Evolutionary conservation across 2,888 invertebrate genomes (phyloP), one percentile per base, ranked within the genome.

Genomic region (Leptinotarsa juncta): DNA sequence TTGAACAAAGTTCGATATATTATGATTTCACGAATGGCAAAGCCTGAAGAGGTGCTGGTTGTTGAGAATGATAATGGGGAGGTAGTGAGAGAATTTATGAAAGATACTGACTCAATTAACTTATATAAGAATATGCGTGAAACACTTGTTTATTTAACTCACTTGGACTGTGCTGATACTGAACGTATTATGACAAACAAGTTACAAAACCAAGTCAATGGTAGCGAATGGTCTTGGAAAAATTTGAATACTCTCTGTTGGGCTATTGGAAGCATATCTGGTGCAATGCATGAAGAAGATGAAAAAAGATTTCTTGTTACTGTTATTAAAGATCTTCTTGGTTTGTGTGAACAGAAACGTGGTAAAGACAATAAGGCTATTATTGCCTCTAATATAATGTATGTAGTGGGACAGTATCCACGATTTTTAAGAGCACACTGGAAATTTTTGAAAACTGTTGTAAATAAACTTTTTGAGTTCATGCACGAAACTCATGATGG

Each of bases 401-500:
- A 99, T 89, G 99, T 99, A 75, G 99, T 99, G 71, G 99, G 99
- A 3, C 99, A 99, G 88, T 99, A 99, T 89, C 99, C 99, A 65
- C 90, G 99, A 75, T 99, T 99, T 89, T 90, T 99, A 77, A 91
- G 98, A 82, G 98, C 98, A n/a, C 99, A 99, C 89, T 99, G 99
- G 99, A 97, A 98, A 87, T 99, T 99, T 89, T 91, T 99, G 79
- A 99, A 99, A 91, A 99, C 99, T 69, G 99, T 99, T 85, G 98
- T 99, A 76, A 99, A 99, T 90, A 99, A 99, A 90, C 91, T 99
- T 73, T 99, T 99, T 90, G 99, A 99, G 90, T 99, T 99, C 88
- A 99, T 99, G 99, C 99, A 99, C 88, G 99, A 99, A 90, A 98
- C 98, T 72, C 99, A 99, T 87, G 99, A 99, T 88, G 99, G 99